phyloP scores from a whole-genome alignment of 1,140 invertebrate genomes.

The Hyles euphorbiae region DNA sequence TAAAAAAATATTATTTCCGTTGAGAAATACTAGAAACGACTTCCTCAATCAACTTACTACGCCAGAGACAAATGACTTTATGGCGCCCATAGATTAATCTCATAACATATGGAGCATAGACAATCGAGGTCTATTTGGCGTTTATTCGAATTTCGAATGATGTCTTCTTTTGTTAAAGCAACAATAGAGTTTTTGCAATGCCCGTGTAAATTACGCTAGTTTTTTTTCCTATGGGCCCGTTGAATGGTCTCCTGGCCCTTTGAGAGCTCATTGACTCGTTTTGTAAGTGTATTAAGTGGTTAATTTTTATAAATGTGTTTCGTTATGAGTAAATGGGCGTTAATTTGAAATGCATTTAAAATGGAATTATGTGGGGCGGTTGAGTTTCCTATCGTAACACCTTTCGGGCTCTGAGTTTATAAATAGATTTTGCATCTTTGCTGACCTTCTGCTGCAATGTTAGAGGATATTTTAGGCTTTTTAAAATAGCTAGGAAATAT shows the following conservation, averaged over 20 bases:
- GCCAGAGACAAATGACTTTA: conserved; percentile 64
- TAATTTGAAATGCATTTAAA: conserved; percentile 30
- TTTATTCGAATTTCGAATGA: conserved; percentile 54
- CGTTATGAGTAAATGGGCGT: conserved; percentile 27
- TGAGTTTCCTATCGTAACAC: conserved; percentile 1
- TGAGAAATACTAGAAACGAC: conserved; percentile 63
- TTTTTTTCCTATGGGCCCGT: conserved; percentile 38
- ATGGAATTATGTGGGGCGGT: conserved; percentile 8
- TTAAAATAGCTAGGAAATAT: too few relatives aligned
- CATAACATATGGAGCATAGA: conserved; percentile 66
- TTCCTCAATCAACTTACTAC: conserved; percentile 67
- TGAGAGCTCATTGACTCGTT: conserved; percentile 54
- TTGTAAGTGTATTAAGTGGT: conserved; percentile 55
- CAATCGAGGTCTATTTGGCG: conserved; percentile 55
- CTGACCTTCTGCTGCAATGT: too few relatives aligned
- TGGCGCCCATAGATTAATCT: conserved; percentile 63
- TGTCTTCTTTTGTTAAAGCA: conserved; percentile 68
- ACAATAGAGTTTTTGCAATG: conserved; percentile 66
- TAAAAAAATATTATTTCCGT: conserved; percentile 68
- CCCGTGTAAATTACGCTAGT: conserved; percentile 58
- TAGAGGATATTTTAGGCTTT: too few relatives aligned
- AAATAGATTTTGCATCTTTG: not conserved
- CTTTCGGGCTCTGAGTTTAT: not conserved
- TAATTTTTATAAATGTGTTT: conserved; percentile 37
- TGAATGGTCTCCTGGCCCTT: conserved; percentile 55